Conservation (phyloP, 2,797 vertebrate genomes). For the Salarias fasciatus region DNA sequence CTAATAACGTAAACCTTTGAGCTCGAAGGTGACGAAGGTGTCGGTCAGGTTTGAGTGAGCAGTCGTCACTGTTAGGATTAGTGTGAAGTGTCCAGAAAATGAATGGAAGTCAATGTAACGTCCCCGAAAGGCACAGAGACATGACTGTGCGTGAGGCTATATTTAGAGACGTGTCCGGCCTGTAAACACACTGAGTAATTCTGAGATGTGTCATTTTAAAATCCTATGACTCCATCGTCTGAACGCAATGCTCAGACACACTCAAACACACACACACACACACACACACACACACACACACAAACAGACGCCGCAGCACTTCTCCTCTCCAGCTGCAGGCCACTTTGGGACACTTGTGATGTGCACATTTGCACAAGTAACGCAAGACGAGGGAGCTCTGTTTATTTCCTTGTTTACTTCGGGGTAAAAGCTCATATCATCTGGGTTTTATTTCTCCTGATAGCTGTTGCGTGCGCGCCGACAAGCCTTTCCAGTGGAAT, state of each 20-base stretch:
- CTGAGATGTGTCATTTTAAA: slow-evolving; percentile 56
- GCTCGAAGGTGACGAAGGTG: too few species aligned
- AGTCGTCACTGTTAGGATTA: too few species aligned
- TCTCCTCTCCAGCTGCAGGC: neutral
- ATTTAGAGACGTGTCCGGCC: slow-evolving; percentile 61
- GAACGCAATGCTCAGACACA: slow-evolving; percentile 24
- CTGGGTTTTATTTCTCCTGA: neutral
- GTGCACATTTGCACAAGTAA: neutral
- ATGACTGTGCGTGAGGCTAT: slow-evolving; percentile 48
- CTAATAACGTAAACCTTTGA: too few species aligned
- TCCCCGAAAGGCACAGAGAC: neutral
- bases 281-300: slow-evolving; percentile 17
- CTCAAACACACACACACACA: slow-evolving; percentile 6
- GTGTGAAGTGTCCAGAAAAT: too few species aligned
- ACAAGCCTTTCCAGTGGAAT: neutral
- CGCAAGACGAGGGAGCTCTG: neutral
- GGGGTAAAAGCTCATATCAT: neutral
- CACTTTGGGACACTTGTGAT: neutral
- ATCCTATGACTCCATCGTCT: slow-evolving; percentile 31
- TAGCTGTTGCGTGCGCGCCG: neutral
- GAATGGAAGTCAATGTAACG: too few species aligned
- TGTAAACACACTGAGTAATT: slow-evolving; percentile 68
- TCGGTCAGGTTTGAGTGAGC: too few species aligned
- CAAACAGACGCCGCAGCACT: neutral
- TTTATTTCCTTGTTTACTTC: neutral